Evolutionary conservation across 92 coral and sea anemone species (phyloP), one percentile per base, ranked within the genome.

Genomic region (Muricea muricata): DNA sequence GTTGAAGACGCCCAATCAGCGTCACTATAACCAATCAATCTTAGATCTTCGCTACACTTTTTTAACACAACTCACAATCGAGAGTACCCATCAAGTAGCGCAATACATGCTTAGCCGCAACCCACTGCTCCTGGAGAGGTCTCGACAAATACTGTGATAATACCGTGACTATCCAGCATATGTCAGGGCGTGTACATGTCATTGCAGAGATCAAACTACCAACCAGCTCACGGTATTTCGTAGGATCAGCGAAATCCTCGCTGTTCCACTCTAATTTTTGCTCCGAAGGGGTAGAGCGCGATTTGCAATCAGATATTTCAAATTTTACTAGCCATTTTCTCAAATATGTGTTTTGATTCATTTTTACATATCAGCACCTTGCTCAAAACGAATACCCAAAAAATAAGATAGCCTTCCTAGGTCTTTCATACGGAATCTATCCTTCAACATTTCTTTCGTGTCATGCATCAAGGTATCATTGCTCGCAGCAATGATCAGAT

Each of bases 401-500:
- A 45, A 45, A 45, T 45, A 45, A 8, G 50, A 45, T 8, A 45
- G 50, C 50, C 50, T 84, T 75, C 23, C 58, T 76, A 33, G 85
- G 85, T 47, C 67, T 83, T 60, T 78, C 68, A 73, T 52, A 26
- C 9, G 42, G 79, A 61, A 66, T 78, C 79, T 40, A 42, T 45
- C 52, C 84, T 89, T 29, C 78, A 45, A 45, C 50, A 45, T 45
- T 12, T 45, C 6, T 9, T 45, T 45, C 14, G 50, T 45, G 15
- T 45, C 79, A 60, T 58, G 13, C 92, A 85, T 85, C 24, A 78
- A 72, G 52, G 42, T 18, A 77, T 58, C 81, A 78, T 80, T 77
- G 25, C 86, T 89, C 65, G 86, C 84, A 18, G 87, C 87, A 54
- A 85, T 57, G 66, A 85, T 57, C 12, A 89, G 72, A 73, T 85